A percentile compares a stretch with the other conserved stretches of the same genome.
phyloP scores from a whole-genome alignment of 2,797 vertebrate genomes.

The Babyrousa celebensis region DNA sequence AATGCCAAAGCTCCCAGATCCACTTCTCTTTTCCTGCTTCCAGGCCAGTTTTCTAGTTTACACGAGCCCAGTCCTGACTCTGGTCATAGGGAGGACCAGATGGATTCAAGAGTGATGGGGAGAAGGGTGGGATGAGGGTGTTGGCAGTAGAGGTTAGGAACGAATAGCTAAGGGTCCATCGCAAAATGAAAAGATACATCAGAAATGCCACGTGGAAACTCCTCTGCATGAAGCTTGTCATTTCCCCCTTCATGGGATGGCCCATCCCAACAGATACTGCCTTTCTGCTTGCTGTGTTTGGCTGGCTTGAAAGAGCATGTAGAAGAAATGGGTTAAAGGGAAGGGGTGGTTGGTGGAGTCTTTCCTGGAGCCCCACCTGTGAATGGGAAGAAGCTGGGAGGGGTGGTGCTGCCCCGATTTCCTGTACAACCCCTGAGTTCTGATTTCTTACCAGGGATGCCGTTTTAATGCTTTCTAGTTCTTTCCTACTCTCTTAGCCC shows the following conservation, averaged over 20 bases:
- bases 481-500: not conserved
- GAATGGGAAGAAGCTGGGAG: not conserved
- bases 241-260: not conserved
- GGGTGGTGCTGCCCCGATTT: not conserved
- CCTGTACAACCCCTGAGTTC: not conserved
- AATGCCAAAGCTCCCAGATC: not conserved
- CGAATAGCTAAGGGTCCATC: not conserved
- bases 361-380: not conserved
- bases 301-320: not conserved
- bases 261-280: not conserved
- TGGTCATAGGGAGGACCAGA: not conserved
- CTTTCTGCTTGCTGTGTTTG: not conserved
- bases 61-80: not conserved
- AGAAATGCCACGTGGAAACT: not conserved
- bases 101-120: not conserved
- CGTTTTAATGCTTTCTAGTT: not conserved
- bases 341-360: not conserved
- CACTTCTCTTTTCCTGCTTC: not conserved
- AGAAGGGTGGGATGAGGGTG: not conserved
- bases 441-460: not conserved
- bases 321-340: not conserved
- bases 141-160: too few species aligned
- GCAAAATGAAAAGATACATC: not conserved
- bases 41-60: not conserved
- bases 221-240: not conserved